phyloP scores from a whole-genome alignment of 1,140 invertebrate genomes.

The Helicoverpa armigera region DNA sequence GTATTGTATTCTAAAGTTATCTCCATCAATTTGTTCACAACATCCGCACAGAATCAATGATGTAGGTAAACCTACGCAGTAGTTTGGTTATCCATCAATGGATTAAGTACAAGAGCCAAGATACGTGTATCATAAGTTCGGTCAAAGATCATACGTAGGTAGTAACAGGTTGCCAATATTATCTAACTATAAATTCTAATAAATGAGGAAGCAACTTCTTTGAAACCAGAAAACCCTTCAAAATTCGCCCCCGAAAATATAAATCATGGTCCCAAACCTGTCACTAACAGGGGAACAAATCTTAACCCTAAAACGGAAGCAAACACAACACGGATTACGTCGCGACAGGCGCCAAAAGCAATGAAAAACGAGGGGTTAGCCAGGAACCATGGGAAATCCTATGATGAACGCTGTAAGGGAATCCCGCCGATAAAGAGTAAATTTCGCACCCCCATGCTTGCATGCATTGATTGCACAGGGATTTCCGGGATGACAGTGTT shows the following conservation, averaged over 20 bases:
- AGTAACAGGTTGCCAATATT: background rate
- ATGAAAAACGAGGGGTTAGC: constrained; percentile 62
- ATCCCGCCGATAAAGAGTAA: constrained; percentile 66
- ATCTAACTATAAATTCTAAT: background rate
- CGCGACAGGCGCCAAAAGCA: constrained; percentile 67
- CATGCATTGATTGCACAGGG: constrained; percentile 71
- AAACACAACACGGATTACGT: constrained; percentile 26
- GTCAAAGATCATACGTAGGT: constrained; percentile 1
- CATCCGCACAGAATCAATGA: background rate
- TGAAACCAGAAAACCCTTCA: background rate
- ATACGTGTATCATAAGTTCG: background rate
- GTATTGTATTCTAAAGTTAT: background rate
- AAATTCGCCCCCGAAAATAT: background rate
- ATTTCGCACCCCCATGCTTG: constrained; percentile 61
- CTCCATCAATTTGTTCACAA: background rate
- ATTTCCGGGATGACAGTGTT: constrained; percentile 68
- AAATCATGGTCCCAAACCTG: constrained; percentile 7
- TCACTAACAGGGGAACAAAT: background rate
- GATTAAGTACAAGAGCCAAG: constrained; percentile 4
- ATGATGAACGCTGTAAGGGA: constrained; percentile 78
- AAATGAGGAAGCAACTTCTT: background rate
- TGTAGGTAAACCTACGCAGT: background rate
- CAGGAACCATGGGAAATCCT: constrained; percentile 74
- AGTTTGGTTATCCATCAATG: constrained; percentile 21
- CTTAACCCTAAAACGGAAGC: constrained; percentile 12